Evolutionary conservation across 2,113 vertebrate genomes (phyloP).

Genomic region (Percina caprodes): DNA sequence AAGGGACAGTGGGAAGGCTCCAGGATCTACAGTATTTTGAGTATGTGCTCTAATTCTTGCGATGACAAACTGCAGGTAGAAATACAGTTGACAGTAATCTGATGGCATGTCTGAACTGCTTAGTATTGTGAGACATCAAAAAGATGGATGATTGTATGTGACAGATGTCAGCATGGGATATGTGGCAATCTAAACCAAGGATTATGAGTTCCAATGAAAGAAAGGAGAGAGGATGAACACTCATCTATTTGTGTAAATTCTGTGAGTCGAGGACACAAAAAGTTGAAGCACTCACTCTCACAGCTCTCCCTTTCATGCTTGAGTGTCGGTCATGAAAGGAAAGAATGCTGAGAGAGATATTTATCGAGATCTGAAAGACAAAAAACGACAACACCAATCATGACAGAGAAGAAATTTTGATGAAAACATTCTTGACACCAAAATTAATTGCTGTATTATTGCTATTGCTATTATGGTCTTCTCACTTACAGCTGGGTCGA

Average conservation of each 20-base stretch:
- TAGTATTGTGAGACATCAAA: constrained; percentile 43
- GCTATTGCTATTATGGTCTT: too few species aligned
- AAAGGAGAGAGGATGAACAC: constrained; percentile 27
- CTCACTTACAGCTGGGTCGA: too few species aligned
- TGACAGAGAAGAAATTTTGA: constrained; percentile 24
- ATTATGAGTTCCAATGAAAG: constrained; percentile 43
- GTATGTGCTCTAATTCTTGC: constrained; percentile 32
- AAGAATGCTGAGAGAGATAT: constrained; percentile 77
- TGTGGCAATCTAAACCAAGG: constrained; percentile 52
- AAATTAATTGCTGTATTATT: too few species aligned
- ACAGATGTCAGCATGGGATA: constrained; percentile 54
- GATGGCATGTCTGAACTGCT: constrained; percentile 61
- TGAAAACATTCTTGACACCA: too few species aligned
- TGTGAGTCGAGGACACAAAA: constrained; percentile 47
- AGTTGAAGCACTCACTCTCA: constrained; percentile 42
- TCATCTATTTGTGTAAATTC: constrained; percentile 36
- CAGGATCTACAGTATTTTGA: not conserved
- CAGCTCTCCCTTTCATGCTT: constrained; percentile 51
- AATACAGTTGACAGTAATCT: constrained; percentile 63
- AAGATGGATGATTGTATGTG: constrained; percentile 53
- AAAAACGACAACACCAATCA: constrained; percentile 68
- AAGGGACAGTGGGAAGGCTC: not conserved
- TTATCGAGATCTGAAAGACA: constrained; percentile 66
- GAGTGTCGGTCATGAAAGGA: constrained; percentile 64
- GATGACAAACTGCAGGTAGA: constrained; percentile 61